Conservation (phyloP, 2,888 invertebrate species). For the Mythimna albipuncta region DNA sequence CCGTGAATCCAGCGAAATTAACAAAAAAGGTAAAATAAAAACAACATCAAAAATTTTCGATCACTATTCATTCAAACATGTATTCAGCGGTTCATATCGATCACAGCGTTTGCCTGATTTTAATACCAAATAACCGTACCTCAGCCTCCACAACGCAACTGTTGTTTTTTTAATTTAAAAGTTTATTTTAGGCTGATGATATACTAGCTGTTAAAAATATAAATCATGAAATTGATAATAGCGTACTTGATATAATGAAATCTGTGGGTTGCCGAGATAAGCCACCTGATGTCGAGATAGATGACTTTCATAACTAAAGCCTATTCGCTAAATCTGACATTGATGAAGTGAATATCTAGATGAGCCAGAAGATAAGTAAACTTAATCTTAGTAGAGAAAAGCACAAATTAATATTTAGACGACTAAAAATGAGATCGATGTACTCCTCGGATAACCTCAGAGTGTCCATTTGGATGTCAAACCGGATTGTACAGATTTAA, state of each 20-base stretch:
- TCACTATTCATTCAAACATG: slow-evolving; percentile 62
- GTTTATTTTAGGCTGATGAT: slow-evolving; percentile 52
- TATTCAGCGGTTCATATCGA: slow-evolving; percentile 66
- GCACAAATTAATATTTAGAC: slow-evolving; percentile 22
- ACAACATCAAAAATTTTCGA: slow-evolving; percentile 35
- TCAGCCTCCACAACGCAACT: slow-evolving; percentile 74
- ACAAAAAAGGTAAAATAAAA: slow-evolving; percentile 84
- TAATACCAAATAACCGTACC: slow-evolving; percentile 79
- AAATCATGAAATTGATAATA: slow-evolving; percentile 11
- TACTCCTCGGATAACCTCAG: slow-evolving; percentile 13
- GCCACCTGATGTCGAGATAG: slow-evolving; percentile 35
- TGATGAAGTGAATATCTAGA: slow-evolving; percentile 46
- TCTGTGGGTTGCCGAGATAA: slow-evolving; percentile 12
- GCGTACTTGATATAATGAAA: not conserved
- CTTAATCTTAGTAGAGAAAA: slow-evolving; percentile 29
- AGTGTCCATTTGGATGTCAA: slow-evolving; percentile 1
- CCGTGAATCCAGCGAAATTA: slow-evolving; percentile 82
- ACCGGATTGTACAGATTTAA: slow-evolving; percentile 24
- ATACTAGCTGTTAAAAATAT: slow-evolving; percentile 42
- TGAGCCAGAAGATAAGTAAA: slow-evolving; percentile 17
- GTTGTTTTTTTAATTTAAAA: slow-evolving; percentile 73
- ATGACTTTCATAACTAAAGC: slow-evolving; percentile 32
- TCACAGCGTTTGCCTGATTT: slow-evolving; percentile 67
- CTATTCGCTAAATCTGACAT: slow-evolving; percentile 43
- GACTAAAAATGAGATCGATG: slow-evolving; percentile 11